These are phyloP conservation scores for Tethya wilhelma DNA, from an alignment of 37 sponge, comb jelly and placozoan species.

Conservation along the genomic window DNA sequence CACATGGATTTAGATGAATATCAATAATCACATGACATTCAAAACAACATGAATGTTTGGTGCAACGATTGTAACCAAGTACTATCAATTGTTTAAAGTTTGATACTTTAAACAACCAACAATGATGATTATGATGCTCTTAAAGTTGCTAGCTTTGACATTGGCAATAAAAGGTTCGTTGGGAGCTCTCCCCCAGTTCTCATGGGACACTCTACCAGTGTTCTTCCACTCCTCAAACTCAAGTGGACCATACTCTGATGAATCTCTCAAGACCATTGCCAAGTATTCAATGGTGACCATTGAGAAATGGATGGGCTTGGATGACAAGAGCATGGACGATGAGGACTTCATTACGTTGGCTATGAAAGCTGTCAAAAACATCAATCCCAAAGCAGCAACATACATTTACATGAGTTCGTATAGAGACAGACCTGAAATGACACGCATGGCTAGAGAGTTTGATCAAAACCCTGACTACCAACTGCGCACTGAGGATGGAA, in stretches of 20 bases:
- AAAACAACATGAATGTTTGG: no score
- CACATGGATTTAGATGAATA: no score
- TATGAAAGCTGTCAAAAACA: slow-evolving; percentile 27
- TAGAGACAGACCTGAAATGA: slow-evolving; percentile 35
- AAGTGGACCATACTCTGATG: slow-evolving; percentile 41
- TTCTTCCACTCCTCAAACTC: slow-evolving; percentile 54
- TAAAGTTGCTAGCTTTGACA: no score
- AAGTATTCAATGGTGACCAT: slow-evolving; percentile 58
- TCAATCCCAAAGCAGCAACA: slow-evolving; percentile 22
- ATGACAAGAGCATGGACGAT: slow-evolving; percentile 32
- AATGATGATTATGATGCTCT: no score
- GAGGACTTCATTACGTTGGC: slow-evolving; percentile 27
- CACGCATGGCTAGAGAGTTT: slow-evolving; percentile 32
- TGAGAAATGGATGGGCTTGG: slow-evolving; percentile 43
- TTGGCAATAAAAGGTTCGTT: no score
- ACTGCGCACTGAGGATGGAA: slow-evolving; percentile 15
- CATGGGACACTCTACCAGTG: slow-evolving; percentile 65
- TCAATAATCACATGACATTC: no score
- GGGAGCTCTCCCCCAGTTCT: slow-evolving; percentile 47
- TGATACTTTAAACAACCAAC: no score
- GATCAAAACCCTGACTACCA: slow-evolving; percentile 7
- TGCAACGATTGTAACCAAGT: no score
- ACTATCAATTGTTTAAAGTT: no score
- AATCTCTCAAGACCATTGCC: slow-evolving; percentile 30
- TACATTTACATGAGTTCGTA: slow-evolving; percentile 39